Evolutionary conservation across 2,113 vertebrate species (phyloP).

Genomic region (Dipodomys spectabilis): DNA sequence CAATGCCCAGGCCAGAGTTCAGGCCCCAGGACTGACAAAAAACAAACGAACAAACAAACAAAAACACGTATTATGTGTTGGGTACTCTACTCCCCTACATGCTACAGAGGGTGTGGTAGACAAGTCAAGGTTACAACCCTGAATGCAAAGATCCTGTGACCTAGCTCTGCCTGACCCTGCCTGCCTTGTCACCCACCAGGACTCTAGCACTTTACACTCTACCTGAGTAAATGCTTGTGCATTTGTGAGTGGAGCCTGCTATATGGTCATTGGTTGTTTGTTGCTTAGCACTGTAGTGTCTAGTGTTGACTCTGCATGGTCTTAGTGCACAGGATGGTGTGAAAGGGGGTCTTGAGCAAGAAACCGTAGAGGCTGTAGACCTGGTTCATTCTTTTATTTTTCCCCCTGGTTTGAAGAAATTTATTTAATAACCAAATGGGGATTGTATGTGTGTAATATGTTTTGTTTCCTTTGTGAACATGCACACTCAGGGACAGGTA

Average conservation of each 20-base stretch:
- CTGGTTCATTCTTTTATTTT: no score
- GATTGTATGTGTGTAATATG: background rate
- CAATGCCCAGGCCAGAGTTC: no score
- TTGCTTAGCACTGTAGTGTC: background rate
- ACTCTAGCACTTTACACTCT: background rate
- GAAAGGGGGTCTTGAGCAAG: background rate
- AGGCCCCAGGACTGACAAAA: no score
- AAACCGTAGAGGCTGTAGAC: background rate
- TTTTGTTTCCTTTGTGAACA: background rate
- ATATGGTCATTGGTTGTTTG: background rate
- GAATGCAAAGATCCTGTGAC: background rate
- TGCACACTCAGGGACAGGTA: background rate
- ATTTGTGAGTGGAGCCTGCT: background rate
- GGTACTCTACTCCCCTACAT: background rate
- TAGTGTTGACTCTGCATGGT: background rate
- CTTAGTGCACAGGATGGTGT: background rate
- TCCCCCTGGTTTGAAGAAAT: background rate
- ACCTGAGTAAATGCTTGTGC: accelerated
- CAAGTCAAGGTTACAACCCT: background rate
- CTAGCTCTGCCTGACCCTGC: background rate
- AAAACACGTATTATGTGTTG: background rate
- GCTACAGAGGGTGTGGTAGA: background rate
- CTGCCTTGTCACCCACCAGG: background rate
- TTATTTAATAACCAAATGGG: slow-evolving; percentile 3
- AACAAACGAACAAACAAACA: no score